Base-by-base conservation (phyloP, 2,113 vertebrate genomes). In the Tupaia tana region DNA sequence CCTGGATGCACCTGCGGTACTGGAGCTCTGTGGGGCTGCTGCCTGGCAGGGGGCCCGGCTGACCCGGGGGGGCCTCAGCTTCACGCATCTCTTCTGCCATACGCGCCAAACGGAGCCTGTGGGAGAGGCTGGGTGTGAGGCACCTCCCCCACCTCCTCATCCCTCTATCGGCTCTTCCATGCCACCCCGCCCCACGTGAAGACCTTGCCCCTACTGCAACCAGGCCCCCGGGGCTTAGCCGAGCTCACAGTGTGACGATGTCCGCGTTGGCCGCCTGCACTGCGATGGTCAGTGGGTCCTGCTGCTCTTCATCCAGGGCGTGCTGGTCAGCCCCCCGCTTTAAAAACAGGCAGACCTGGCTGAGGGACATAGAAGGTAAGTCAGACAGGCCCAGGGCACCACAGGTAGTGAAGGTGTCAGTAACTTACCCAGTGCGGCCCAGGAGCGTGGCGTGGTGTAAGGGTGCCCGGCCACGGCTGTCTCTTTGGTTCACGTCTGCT, bases 71-170 rank as follows among this genome's bases (percentile, higher is more conserved):
- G 0, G 99, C 99, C 97, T 99, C 99, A 0, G 99, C 99, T 98
- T 99, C 99, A 2, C 99, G 98, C 99, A 99, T 99, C 97, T 99
- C 99, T 97, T 99, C 99, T 0, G 99, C 99, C 99, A 99, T 99
- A 83, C 99, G 98, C 12, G 99, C 99, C 98, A 99, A 98, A 87
- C 99, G 99, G 95, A 99, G 98, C 98, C 99, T 99, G 95, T 3
- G 71, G 24, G 25, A 25, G 63, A 61, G 69, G 19, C 3, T 0
- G n/a, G 1, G 22, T 0, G 7, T 43, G 80, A 87, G 61, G 58
- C 25, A 1, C 22, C 34, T 0, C 14, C 43, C 14, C 82, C 1
- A 0, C 34, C 25, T 2, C 2, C 31, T 25, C 69, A 18, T 3
- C 22, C 22, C 10, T 6, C 88, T 9, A 43, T 25, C 20, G 3